Evolutionary conservation across 2,797 vertebrate species (phyloP).

Genomic region (Semotilus atromaculatus): DNA sequence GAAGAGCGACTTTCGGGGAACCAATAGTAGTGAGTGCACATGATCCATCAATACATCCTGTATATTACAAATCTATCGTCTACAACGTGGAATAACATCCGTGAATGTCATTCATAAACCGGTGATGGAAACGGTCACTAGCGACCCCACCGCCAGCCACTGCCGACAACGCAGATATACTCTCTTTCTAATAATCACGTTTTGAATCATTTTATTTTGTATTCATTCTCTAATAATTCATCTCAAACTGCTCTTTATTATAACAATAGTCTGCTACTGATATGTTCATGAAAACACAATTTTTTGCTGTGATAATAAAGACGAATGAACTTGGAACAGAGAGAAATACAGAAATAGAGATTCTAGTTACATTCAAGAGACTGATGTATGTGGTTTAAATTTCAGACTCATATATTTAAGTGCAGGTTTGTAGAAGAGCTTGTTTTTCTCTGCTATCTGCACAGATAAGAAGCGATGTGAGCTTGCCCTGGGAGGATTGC

Average conservation of each 20-base stretch:
- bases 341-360: slow-evolving; percentile 1
- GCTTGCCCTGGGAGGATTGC: slow-evolving; percentile 29
- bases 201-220: neutral
- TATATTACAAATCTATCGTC: no score
- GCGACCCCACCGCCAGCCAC: neutral
- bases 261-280: neutral
- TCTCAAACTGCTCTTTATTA: neutral
- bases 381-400: slow-evolving; percentile 26
- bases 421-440: slow-evolving; percentile 36
- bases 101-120: no score
- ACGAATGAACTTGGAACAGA: neutral
- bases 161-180: neutral
- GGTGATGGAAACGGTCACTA: no score
- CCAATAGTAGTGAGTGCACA: no score
- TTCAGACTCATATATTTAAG: slow-evolving; percentile 26
- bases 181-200: neutral
- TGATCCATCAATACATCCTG: no score
- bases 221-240: neutral
- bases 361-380: neutral
- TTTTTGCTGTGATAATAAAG: neutral
- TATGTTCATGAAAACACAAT: neutral
- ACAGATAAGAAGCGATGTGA: slow-evolving; percentile 10
- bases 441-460: slow-evolving; percentile 40
- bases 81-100: neutral
- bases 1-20: neutral